Base-by-base conservation (phyloP, 2,797 vertebrate species). In the Champsocephalus gunnari region DNA sequence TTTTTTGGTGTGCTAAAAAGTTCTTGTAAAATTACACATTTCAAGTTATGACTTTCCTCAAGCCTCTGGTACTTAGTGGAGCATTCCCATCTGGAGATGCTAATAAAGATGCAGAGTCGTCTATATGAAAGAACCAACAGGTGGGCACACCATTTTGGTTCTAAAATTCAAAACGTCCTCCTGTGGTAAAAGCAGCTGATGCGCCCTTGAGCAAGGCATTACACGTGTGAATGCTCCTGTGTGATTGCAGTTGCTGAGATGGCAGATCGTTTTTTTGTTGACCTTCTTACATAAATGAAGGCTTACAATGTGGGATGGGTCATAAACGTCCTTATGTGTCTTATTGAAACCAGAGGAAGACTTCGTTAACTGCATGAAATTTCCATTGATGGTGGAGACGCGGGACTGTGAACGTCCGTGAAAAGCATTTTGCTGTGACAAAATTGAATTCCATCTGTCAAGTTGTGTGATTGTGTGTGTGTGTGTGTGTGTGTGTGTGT, bases 381-480 rank as follows among this genome's bases (percentile, higher is more conserved):
- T 84, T 87, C 84, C 43, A 84, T 90, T 85, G 77, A 72, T 38
- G 74, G 81, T 38, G n/a, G 44, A 77, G 82, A 65, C 2, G 51
- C n/a, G 5, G 66, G 64, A 21, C 66, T 34, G 48, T 11, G 73
- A 83, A 76, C 9, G 64, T 84, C 75, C 34, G 51, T 80, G 72
- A 83, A 89, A 87, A 87, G 48, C 80, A 80, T 72, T 83, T 81
- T 64, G 49, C 69, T 75, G 77, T 73, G 79, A 83, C 79, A 51
- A 77, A 86, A 90, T 86, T 83, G 49, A 88, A 80, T 85, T 86
- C 64, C 51, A 4, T 74, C 69, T 45, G 48, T 77, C 12, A 6
- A 32, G 28, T 63, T 75, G 59, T 78, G 66, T 71, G 53, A 45
- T 10, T 10, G 61, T 24, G 62, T 28, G 32, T 43, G 71, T 28